These are phyloP conservation scores for Nephrocerus scutellatus DNA, from an alignment of 2,888 invertebrate species.

Conservation along the genomic window DNA sequence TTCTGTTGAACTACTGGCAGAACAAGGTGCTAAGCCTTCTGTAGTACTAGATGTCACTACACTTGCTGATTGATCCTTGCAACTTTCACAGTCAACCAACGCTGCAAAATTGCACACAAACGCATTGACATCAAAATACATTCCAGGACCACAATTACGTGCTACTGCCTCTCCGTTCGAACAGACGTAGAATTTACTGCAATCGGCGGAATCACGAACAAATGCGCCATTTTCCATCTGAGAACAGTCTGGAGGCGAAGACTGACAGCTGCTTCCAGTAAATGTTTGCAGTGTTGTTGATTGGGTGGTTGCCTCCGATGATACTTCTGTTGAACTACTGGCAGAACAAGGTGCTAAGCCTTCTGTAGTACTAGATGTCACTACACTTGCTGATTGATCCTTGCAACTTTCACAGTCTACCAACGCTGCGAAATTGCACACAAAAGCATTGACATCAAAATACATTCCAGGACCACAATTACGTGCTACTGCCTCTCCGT, in stretches of 20 bases:
- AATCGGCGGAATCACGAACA: neutral
- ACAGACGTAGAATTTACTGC: slow-evolving; percentile 3
- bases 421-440: slow-evolving; percentile 1
- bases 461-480: neutral
- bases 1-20: no score
- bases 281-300: no score
- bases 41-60: no score
- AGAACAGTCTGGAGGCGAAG: slow-evolving; percentile 1
- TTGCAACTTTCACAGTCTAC: slow-evolving; percentile 3
- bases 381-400: no score
- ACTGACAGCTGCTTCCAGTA: slow-evolving; percentile 1
- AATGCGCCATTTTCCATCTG: neutral
- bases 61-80: no score
- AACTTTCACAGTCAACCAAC: slow-evolving; percentile 1
- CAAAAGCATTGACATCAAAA: neutral
- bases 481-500: neutral
- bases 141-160: neutral
- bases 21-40: no score
- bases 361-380: no score
- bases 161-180: neutral
- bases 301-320: no score
- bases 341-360: no score
- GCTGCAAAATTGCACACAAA: slow-evolving; percentile 2
- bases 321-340: no score
- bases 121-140: neutral